These are phyloP conservation scores for Nerophis ophidion DNA, from an alignment of 2,113 vertebrate species.

Conservation along the genomic window DNA sequence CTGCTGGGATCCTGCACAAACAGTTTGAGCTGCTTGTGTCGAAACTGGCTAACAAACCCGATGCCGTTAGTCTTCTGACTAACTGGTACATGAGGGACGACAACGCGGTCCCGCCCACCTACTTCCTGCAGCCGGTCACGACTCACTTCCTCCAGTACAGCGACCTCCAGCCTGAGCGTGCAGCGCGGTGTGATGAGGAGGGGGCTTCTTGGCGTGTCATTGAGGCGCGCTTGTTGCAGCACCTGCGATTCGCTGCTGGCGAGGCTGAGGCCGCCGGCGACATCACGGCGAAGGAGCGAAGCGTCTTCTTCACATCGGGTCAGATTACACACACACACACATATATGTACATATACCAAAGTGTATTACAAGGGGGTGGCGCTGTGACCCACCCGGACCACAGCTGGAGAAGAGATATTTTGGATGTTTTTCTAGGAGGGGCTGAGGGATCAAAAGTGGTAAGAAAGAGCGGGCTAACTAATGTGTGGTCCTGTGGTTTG, in stretches of 20 bases:
- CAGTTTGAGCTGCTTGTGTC: constrained; percentile 70
- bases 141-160: constrained; percentile 59
- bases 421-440: too few species aligned
- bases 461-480: not conserved
- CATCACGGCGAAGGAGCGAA: constrained; percentile 64
- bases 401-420: too few species aligned
- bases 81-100: constrained; percentile 69
- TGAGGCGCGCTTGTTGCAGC: constrained; percentile 60
- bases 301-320: constrained; percentile 74
- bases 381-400: too few species aligned
- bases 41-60: constrained; percentile 57
- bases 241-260: constrained; percentile 58
- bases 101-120: constrained; percentile 70
- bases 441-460: too few species aligned
- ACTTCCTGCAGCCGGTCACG: constrained; percentile 73
- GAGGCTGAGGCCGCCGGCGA: constrained; percentile 63
- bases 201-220: constrained; percentile 42
- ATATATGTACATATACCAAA: too few species aligned
- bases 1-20: constrained; percentile 59
- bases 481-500: constrained; percentile 2
- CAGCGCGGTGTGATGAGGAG: constrained; percentile 23
- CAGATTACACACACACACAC: not conserved
- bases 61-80: constrained; percentile 59
- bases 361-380: too few species aligned
- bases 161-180: constrained; percentile 46